Conservation (phyloP, 2,888 invertebrate genomes). For the Meteorus cinctellus region DNA sequence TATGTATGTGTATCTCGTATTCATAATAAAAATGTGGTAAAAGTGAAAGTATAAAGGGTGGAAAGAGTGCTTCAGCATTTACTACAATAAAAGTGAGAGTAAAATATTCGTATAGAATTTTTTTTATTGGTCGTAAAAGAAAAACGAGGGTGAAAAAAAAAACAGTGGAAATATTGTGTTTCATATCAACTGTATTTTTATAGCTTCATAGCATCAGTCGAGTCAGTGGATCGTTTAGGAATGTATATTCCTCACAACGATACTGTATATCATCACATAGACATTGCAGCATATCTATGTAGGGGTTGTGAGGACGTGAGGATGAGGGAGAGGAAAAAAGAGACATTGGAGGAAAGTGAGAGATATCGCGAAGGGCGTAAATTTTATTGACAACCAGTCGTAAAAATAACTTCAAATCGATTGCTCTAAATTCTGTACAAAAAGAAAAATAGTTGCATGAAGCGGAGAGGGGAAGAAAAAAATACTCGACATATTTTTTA, state of each 20-base stretch:
- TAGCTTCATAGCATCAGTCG: slow-evolving; percentile 2
- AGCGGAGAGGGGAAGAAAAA: not conserved
- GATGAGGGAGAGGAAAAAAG: slow-evolving; percentile 1
- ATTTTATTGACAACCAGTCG: slow-evolving; percentile 36
- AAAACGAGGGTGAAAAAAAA: not conserved
- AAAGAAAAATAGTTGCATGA: slow-evolving; percentile 20
- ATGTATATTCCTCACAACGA: slow-evolving; percentile 16
- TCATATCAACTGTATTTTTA: slow-evolving; percentile 27
- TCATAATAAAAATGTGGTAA: not conserved
- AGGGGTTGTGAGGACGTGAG: not conserved
- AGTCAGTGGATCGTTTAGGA: not conserved
- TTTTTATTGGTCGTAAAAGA: slow-evolving; percentile 28
- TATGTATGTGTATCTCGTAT: not conserved
- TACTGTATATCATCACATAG: not conserved
- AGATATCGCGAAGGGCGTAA: slow-evolving; percentile 7
- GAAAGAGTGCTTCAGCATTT: slow-evolving; percentile 29
- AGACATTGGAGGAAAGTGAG: not conserved
- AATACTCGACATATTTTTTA: slow-evolving; percentile 4
- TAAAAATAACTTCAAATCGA: slow-evolving; percentile 53
- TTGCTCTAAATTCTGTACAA: slow-evolving; percentile 48
- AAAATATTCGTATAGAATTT: slow-evolving; percentile 33
- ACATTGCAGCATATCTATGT: not conserved
- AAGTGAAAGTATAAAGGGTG: not conserved
- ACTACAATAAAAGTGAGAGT: slow-evolving; percentile 33
- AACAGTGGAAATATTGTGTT: slow-evolving; percentile 26